phyloP scores from a whole-genome alignment of 2,113 vertebrate genomes.

The Hemibagrus wyckioides region DNA sequence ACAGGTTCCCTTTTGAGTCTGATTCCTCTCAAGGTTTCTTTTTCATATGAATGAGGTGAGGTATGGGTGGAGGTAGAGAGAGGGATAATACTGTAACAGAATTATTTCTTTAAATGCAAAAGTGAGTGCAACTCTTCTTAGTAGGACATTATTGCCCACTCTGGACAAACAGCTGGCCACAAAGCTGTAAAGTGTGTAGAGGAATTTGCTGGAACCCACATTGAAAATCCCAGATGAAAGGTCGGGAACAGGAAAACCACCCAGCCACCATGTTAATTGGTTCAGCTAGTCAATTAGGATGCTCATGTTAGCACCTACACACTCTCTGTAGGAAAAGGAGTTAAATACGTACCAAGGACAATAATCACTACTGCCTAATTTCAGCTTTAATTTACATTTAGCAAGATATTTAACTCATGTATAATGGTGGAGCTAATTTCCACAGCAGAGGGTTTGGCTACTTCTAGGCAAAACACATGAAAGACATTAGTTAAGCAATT shows the following conservation, averaged over 20 bases:
- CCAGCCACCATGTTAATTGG: slow-evolving; percentile 49
- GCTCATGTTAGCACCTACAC: slow-evolving; percentile 54
- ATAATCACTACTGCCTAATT: slow-evolving; percentile 30
- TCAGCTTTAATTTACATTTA: slow-evolving; percentile 46
- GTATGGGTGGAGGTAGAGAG: no score
- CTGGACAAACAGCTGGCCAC: neutral
- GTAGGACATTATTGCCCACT: neutral
- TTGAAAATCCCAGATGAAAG: neutral
- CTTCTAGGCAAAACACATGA: neutral
- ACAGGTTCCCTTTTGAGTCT: no score
- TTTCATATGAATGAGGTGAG: neutral
- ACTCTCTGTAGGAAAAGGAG: slow-evolving; percentile 52
- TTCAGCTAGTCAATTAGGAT: slow-evolving; percentile 53
- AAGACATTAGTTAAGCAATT: neutral
- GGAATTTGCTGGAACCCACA: neutral
- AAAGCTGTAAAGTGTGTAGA: neutral
- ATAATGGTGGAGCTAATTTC: slow-evolving; percentile 31
- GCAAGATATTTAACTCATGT: slow-evolving; percentile 45
- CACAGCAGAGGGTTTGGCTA: slow-evolving; percentile 24
- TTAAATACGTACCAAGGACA: slow-evolving; percentile 35
- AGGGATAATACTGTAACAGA: neutral
- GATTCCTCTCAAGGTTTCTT: no score
- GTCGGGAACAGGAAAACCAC: slow-evolving; percentile 27
- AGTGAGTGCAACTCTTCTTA: neutral
- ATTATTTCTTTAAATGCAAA: neutral